These are phyloP conservation scores for Masnerella sp. DNA, from an alignment of 2,888 invertebrate genomes.

Conservation along the genomic window DNA sequence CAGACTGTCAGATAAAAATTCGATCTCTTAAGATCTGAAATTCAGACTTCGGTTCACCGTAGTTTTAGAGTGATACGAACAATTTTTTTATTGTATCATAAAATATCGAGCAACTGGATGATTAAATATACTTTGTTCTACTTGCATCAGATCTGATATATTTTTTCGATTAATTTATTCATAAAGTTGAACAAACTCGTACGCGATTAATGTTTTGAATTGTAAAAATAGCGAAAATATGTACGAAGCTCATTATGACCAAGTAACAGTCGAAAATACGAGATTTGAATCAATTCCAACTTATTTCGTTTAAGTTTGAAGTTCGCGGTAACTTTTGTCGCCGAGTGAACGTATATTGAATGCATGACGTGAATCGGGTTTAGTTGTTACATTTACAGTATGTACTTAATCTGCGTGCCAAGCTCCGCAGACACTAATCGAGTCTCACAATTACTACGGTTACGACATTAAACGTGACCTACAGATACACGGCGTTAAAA, in stretches of 20 bases:
- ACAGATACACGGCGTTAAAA: slow-evolving; percentile 27
- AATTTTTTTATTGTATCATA: too few species aligned
- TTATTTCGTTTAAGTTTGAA: slow-evolving; percentile 28
- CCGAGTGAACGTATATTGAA: slow-evolving; percentile 32
- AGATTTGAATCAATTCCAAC: slow-evolving; percentile 27
- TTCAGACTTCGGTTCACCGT: too few species aligned
- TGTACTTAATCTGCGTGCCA: slow-evolving; percentile 45
- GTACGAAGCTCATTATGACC: background rate
- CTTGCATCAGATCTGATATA: too few species aligned
- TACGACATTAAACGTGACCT: slow-evolving; percentile 46
- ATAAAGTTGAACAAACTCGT: too few species aligned
- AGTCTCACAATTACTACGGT: slow-evolving; percentile 32
- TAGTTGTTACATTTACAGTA: slow-evolving; percentile 46
- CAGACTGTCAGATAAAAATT: too few species aligned
- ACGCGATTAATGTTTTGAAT: too few species aligned
- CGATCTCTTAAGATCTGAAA: too few species aligned
- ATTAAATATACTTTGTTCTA: too few species aligned
- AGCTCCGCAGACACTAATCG: slow-evolving; percentile 32
- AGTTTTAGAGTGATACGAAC: too few species aligned
- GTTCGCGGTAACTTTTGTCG: slow-evolving; percentile 28
- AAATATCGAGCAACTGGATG: too few species aligned
- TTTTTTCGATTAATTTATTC: too few species aligned
- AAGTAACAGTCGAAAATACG: background rate
- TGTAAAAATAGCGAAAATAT: slow-evolving; percentile 4
- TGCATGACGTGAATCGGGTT: slow-evolving; percentile 30